Evolutionary conservation across 2,797 vertebrate species (phyloP), one percentile per base, ranked within the genome.

Genomic region (Betta splendens): DNA sequence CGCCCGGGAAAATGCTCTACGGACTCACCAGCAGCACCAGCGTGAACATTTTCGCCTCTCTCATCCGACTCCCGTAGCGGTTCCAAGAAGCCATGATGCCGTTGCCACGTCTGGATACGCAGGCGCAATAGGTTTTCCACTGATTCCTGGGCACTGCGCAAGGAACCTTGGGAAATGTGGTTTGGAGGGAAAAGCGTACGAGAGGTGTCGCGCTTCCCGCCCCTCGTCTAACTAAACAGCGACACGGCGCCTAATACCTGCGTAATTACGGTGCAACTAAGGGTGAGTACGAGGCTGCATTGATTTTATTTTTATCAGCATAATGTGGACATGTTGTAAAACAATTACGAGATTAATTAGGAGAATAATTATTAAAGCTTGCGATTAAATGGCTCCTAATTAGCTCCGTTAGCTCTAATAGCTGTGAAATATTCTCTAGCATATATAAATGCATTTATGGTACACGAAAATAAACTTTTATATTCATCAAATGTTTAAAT

Each of bases 61-160:
- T 86, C 86, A 76, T 82, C 76, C 76, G 79, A 84, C 88, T 91
- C 85, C 87, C 74, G 89, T 37, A 60, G 75, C 73, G 40, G 39
- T 46, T 90, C 90, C 89, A 81, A 85, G 89, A 91, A 89, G 91
- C 92, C 92, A 93, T 93, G 91, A 93, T 93, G 89, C 90, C 85
- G 91, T 84, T 93, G 92, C 92, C 92, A 93, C 92, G 92, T 93
- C 91, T 91, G 86, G 89, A 47, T 84, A 84, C 92, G 91, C 92
- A 91, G 5, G 91, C 92, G 92, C 91, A 89, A 5, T 85, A 26
- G 32, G 13, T 47, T 59, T 80, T 64, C 78, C 75, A 79, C 42
- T 25, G 79, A 67, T 56, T 60, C 69, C 56, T 9, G 4, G n/a
- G 26, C 37, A 32, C 31, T 3, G 20, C 80, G 85, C 83, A 46